phyloP scores from a whole-genome alignment of 1,140 invertebrate genomes.

The Lasioglossum baleicum region DNA sequence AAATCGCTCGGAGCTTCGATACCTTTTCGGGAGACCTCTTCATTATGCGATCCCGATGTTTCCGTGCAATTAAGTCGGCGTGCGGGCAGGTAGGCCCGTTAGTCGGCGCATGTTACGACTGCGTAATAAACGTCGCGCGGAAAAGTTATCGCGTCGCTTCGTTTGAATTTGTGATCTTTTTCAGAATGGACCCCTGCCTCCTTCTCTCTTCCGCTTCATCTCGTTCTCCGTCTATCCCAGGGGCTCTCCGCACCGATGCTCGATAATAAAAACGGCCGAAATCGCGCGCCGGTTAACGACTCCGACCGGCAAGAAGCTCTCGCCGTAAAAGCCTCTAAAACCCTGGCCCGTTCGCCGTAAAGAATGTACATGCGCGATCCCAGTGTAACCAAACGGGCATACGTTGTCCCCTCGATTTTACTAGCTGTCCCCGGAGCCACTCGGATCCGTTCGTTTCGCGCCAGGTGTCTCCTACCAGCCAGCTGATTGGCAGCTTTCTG shows the following conservation, averaged over 20 bases:
- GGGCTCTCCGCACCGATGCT: not conserved
- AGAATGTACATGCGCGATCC: slow-evolving; percentile 26
- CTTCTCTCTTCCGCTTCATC: too few species aligned
- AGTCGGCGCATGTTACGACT: slow-evolving; percentile 48
- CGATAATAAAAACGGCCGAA: slow-evolving; percentile 51
- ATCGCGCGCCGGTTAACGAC: slow-evolving; percentile 59
- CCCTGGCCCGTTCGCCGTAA: slow-evolving; percentile 32
- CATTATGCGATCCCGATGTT: slow-evolving; percentile 57
- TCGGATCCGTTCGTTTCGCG: too few species aligned
- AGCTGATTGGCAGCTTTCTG: too few species aligned
- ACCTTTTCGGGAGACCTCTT: slow-evolving; percentile 49
- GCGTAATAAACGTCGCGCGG: slow-evolving; percentile 62
- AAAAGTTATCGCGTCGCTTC: slow-evolving; percentile 65
- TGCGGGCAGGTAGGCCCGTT: slow-evolving; percentile 38
- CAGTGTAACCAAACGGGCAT: not conserved
- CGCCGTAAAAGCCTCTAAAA: slow-evolving; percentile 61
- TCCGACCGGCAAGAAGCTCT: slow-evolving; percentile 58
- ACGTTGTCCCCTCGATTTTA: not conserved
- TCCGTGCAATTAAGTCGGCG: slow-evolving; percentile 61
- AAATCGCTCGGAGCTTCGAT: slow-evolving; percentile 23
- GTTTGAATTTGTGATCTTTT: slow-evolving; percentile 56
- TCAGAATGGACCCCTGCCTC: slow-evolving; percentile 1
- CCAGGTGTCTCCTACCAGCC: too few species aligned
- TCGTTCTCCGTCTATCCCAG: too few species aligned
- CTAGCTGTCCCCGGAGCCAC: too few species aligned